These are phyloP conservation scores for Sphenodon punctatus DNA, from an alignment of 2,797 vertebrate species.

Conservation along the genomic window DNA sequence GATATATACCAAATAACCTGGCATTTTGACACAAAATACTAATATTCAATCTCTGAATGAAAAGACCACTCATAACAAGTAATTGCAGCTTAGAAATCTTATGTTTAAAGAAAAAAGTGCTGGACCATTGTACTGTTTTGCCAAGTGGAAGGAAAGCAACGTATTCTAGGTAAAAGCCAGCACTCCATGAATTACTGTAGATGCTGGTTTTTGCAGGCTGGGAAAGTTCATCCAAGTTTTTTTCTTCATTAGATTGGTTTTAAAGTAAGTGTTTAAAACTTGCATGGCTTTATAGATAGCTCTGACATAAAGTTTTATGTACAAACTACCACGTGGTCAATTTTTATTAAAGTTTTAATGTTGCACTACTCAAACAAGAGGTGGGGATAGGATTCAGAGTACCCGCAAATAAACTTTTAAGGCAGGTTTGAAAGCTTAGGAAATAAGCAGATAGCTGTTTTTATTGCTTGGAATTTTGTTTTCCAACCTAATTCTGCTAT, in stretches of 20 bases:
- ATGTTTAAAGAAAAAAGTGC: too few species aligned
- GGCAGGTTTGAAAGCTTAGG: slow-evolving; percentile 55
- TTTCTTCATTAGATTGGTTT: not conserved
- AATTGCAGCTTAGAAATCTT: slow-evolving; percentile 70
- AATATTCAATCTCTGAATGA: slow-evolving; percentile 66
- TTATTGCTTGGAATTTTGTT: not conserved
- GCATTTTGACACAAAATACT: slow-evolving; percentile 66
- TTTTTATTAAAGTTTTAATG: slow-evolving; percentile 39
- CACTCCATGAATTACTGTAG: slow-evolving; percentile 10
- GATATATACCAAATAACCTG: slow-evolving; percentile 47
- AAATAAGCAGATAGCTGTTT: not conserved
- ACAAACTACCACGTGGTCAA: not conserved
- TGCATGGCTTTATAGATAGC: not conserved
- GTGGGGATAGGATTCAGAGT: not conserved
- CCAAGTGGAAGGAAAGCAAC: slow-evolving; percentile 46
- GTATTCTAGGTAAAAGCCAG: not conserved
- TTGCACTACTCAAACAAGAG: slow-evolving; percentile 28
- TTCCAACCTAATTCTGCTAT: slow-evolving; percentile 42
- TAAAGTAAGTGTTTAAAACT: not conserved
- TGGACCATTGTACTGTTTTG: slow-evolving; percentile 33
- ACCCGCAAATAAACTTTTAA: slow-evolving; percentile 52
- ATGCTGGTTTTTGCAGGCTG: slow-evolving; percentile 1
- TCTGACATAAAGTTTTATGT: not conserved
- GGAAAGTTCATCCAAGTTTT: not conserved
- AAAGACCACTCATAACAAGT: slow-evolving; percentile 59